Percentiles rank a stretch among this genome's conserved stretches.
Evolutionary conservation across 2,888 invertebrate species (phyloP).

Genomic region (Netelia virgata): DNA sequence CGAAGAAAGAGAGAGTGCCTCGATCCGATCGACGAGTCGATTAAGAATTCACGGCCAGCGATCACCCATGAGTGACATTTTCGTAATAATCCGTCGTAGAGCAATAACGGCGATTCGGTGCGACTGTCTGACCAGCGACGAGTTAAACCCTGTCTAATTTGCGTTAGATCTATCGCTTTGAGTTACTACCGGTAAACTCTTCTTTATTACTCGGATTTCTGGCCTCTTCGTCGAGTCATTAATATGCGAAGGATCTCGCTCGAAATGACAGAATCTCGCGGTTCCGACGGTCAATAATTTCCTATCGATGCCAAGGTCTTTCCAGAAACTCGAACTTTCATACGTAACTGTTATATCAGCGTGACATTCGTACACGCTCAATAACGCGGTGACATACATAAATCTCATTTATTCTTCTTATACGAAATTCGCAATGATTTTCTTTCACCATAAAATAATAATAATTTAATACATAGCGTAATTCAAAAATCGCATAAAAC

Average conservation of each 20-base stretch:
- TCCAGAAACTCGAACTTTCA: conserved; percentile 23
- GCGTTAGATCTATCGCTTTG: conserved; percentile 22
- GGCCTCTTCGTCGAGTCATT: conserved; percentile 7
- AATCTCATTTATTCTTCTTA: too few species aligned
- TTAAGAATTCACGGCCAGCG: conserved; percentile 57
- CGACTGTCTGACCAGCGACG: not conserved
- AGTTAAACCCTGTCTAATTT: not conserved
- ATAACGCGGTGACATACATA: conserved; percentile 8
- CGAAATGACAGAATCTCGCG: conserved; percentile 33
- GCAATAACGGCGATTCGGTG: not conserved
- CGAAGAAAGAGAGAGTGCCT: conserved; percentile 26
- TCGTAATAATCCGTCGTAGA: conserved; percentile 8
- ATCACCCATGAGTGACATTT: conserved; percentile 41
- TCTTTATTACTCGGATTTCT: conserved; percentile 16
- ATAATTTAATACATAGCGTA: too few species aligned
- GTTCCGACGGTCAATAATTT: conserved; percentile 47
- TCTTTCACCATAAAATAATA: too few species aligned
- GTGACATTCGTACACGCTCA: conserved; percentile 1
- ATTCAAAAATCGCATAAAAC: too few species aligned
- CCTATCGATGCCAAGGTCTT: conserved; percentile 62
- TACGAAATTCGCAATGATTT: too few species aligned
- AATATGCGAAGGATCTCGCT: conserved; percentile 9
- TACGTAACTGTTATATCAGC: conserved; percentile 31
- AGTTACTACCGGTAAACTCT: not conserved
- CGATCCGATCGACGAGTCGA: conserved; percentile 23